Evolutionary conservation across 2,113 vertebrate genomes (phyloP).

Genomic region (Papio anubis): DNA sequence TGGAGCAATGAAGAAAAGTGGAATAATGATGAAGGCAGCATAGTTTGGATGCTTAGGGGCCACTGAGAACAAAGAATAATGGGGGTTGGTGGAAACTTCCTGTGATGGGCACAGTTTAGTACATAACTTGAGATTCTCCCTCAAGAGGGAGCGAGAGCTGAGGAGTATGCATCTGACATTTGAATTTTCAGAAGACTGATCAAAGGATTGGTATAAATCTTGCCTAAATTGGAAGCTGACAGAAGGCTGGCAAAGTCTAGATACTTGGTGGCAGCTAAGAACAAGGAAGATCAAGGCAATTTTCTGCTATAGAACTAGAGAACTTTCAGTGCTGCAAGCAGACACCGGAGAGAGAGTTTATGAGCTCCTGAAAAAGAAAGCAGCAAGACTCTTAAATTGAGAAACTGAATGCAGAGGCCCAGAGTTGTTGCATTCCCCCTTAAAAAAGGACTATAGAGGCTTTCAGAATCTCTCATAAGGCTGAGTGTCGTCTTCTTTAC

Average conservation of each 20-base stretch:
- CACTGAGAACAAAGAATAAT: not conserved
- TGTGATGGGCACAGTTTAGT: not conserved
- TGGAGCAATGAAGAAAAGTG: not conserved
- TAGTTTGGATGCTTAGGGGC: not conserved
- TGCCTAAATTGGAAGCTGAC: not conserved
- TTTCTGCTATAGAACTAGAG: not conserved
- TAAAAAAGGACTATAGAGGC: not conserved
- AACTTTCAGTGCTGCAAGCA: not conserved
- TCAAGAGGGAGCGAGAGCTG: not conserved
- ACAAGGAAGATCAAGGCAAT: fast-evolving
- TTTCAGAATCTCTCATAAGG: not conserved
- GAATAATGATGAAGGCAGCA: too few species aligned
- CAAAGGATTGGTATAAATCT: not conserved
- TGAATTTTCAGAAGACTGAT: not conserved
- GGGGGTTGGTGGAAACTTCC: not conserved
- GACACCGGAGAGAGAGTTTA: not conserved
- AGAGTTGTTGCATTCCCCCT: not conserved
- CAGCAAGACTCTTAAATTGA: not conserved
- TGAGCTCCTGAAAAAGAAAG: not conserved
- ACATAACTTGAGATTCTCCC: not conserved
- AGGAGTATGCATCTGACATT: not conserved
- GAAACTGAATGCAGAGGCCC: not conserved
- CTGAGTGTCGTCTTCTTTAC: not conserved
- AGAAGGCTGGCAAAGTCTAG: not conserved
- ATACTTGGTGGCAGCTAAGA: not conserved